Conservation (phyloP, 2,888 invertebrate species). For the Drosophila birchii region DNA sequence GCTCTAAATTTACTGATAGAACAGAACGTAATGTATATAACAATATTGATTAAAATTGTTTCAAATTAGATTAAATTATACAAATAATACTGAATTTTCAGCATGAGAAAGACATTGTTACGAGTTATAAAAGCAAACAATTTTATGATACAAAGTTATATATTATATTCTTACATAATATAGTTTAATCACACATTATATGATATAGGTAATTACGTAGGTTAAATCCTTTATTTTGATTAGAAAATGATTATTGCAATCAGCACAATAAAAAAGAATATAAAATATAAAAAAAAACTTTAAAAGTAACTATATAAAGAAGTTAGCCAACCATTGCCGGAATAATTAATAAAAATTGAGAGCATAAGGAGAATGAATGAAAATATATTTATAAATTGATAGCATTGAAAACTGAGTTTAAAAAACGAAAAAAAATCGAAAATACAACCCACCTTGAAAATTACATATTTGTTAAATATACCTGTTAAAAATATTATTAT, state of each 20-base stretch:
- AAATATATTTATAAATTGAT: conserved; percentile 59
- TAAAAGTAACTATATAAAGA: conserved; percentile 53
- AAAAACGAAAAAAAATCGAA: conserved; percentile 81
- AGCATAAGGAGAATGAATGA: conserved; percentile 19
- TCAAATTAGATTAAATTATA: conserved; percentile 17
- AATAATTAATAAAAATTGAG: conserved; percentile 48
- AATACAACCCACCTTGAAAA: conserved; percentile 83
- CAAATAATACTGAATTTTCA: not conserved
- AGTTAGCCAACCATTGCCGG: conserved; percentile 77
- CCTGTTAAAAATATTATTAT: conserved; percentile 79
- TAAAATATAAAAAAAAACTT: conserved; percentile 26
- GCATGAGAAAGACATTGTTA: conserved; percentile 58
- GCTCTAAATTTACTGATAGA: not conserved
- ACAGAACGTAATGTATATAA: conserved; percentile 56
- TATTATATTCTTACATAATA: conserved; percentile 35
- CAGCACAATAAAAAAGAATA: conserved; percentile 35
- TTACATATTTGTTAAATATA: conserved; percentile 83
- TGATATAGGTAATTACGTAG: conserved; percentile 53
- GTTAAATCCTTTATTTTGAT: conserved; percentile 56
- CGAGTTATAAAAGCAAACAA: conserved; percentile 56
- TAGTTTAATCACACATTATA: conserved; percentile 49
- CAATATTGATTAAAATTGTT: conserved; percentile 55
- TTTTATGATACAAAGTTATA: conserved; percentile 35
- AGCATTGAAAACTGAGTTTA: conserved; percentile 74
- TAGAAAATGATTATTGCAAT: conserved; percentile 41